A percentile compares a stretch with the other conserved stretches of the same genome.
Evolutionary conservation across 1,140 invertebrate genomes (phyloP).

Genomic region (Limonius californicus): DNA sequence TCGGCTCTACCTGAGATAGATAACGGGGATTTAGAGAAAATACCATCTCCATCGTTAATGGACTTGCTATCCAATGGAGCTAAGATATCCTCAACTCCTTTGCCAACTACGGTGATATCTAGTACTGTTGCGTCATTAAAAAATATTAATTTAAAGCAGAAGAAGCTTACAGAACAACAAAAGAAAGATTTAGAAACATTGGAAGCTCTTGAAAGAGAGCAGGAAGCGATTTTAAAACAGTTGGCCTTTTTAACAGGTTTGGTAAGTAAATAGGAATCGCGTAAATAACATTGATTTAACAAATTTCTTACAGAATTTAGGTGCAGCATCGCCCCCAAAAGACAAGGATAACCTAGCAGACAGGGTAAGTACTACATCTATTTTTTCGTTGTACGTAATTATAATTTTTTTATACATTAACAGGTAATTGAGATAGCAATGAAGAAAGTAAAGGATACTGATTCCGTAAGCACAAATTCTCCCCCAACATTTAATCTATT

Average conservation of each 20-base stretch:
- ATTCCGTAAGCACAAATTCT: conserved; percentile 14
- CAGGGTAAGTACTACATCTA: conserved; percentile 34
- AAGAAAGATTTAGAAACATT: conserved; percentile 40
- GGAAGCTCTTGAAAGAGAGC: conserved; percentile 41
- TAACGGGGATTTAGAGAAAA: background rate
- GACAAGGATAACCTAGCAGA: conserved; percentile 32
- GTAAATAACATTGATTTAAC: too few species aligned
- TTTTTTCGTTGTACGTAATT: too few species aligned
- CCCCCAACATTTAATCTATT: conserved; percentile 17
- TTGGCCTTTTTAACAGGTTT: conserved; percentile 41
- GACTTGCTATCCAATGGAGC: background rate
- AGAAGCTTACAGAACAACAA: conserved; percentile 40
- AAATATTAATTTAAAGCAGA: conserved; percentile 3
- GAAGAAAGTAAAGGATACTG: conserved; percentile 32
- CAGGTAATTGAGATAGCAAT: conserved; percentile 10
- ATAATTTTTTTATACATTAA: background rate
- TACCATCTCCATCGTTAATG: background rate
- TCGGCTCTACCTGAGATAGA: conserved; percentile 18
- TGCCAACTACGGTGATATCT: conserved; percentile 11
- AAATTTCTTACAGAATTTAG: conserved; percentile 24
- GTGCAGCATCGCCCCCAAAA: background rate
- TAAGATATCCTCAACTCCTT: background rate
- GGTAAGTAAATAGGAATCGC: conserved; percentile 32
- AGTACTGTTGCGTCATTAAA: conserved; percentile 21
- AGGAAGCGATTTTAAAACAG: conserved; percentile 42